Evolutionary conservation across 2,888 invertebrate species (phyloP), one percentile per base, ranked within the genome.

Genomic region (Erannis defoliaria): DNA sequence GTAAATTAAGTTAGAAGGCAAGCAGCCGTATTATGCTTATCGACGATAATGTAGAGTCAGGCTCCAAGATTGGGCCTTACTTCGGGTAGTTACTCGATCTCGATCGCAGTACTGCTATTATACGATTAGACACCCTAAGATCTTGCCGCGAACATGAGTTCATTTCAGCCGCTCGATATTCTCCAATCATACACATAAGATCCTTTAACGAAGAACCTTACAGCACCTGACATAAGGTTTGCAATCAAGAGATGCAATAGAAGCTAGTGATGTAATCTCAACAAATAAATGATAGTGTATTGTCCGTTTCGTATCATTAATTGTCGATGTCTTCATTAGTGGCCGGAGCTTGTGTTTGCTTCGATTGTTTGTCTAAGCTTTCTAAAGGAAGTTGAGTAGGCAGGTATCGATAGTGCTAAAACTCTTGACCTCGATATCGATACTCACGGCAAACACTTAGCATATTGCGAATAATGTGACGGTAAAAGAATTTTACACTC

Each of bases 341-440:
- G 62, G 70, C 69, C 74, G 72, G 63, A 63, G 68, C 73, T 77
- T 67, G 68, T 72, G 75, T 78, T 75, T 81, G 75, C 70, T 66
- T 46, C 51, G 65, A 63, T 69, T 80, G 76, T 85, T 88, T 86
- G 80, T 74, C 64, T 70, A 76, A 83, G 78, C 88, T 91, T 90
- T 91, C 90, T 88, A 83, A 78, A 82, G 84, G 84, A 86, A 86
- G 81, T 68, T 71, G 71, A 62, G 72, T 74, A 70, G 76, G 76
- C 74, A 75, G 68, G 78, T 78, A 73, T 73, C 71, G 69, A 73
- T 79, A 76, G 80, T 79, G 88, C 84, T 89, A 90, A 91, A 84
- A 86, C 66, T 67, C 71, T 74, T 81, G 86, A 85, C 89, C 89
- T 74, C 81, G 68, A 85, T 88, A 77, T 64, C 65, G 66, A 26